A percentile compares a stretch with the other conserved stretches of the same genome.
These are phyloP conservation scores for Rhopalosiphum nymphaeae DNA, from an alignment of 2,888 invertebrate genomes.

Conservation along the genomic window DNA sequence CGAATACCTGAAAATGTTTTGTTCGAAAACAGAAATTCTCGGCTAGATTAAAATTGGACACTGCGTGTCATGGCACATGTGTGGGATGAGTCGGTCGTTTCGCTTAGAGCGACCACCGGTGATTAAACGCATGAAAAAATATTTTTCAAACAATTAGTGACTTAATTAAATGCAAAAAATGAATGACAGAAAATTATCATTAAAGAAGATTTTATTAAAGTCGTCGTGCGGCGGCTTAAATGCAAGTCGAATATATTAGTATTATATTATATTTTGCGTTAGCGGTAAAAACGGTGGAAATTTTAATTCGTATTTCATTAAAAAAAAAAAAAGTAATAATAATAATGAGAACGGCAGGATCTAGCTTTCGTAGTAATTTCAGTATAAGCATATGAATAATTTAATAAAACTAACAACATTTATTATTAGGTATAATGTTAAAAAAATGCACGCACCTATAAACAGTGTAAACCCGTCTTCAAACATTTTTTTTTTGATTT, in stretches of 20 bases:
- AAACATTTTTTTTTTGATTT: neutral
- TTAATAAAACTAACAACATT: neutral
- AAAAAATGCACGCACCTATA: neutral
- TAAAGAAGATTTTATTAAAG: neutral
- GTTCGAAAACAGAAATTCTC: neutral
- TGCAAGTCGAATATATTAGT: neutral
- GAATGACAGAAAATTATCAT: neutral
- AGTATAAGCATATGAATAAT: neutral
- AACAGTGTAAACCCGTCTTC: neutral
- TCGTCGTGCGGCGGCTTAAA: neutral
- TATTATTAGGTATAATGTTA: neutral
- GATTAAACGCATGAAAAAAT: constrained; percentile 2
- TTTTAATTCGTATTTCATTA: neutral
- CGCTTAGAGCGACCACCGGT: neutral
- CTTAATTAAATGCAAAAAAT: constrained; percentile 18
- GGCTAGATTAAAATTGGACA: neutral
- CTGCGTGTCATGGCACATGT: neutral
- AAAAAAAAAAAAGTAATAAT: neutral
- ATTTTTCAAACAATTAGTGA: constrained; percentile 11
- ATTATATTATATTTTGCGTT: neutral
- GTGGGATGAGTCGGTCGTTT: neutral
- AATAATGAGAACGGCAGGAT: neutral
- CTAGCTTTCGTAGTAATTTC: neutral
- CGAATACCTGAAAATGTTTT: neutral
- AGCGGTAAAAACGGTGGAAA: neutral